Base-by-base conservation (phyloP, 2,888 invertebrate species). In the Apodemia zela region DNA sequence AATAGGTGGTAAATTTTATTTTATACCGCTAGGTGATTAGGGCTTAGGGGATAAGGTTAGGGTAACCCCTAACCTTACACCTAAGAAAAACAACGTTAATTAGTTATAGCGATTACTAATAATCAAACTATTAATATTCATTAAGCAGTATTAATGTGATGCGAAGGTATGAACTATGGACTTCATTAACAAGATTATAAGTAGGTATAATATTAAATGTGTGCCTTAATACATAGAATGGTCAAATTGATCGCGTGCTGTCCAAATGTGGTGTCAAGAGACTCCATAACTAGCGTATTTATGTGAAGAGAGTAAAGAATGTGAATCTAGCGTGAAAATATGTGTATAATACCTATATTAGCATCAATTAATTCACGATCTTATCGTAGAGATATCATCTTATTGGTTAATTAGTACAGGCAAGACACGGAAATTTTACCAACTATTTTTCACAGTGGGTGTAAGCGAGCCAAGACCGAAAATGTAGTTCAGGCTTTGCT, bases 301-400 rank as follows among this genome's bases (percentile, higher is more conserved):
- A n/a, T 8, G 17, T 47, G 17, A 47, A 47, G 17, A 17, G 47
- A 47, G 17, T 2, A n/a, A n/a, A 7, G n/a, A 45, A 45, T 45
- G n/a, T 45, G 45, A n/a, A 45, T 45, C n/a, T 45, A 45, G n/a
- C n/a, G n/a, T 45, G 45, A 38, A 38, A 38, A 38, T 38, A 38
- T 15, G 15, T 38, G 38, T 38, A 38, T 13, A 15, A 13, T 3
- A 13, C 6, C 13, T 33, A 38, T 38, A 38, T 38, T 38, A 38
- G 0, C 38, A 38, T 38, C 2, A 11, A 38, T 38, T 13, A 38
- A 13, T 38, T 38, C 38, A 38, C 15, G 38, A 13, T 4, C 11
- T 13, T 38, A 38, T 38, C 38, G 3, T 38, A 38, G 13, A 38
- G 33, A 38, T 38, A 38, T 38, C 13, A 4, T 15, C 3, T 4